phyloP scores from a whole-genome alignment of 2,797 vertebrate genomes.

The Onychomys torridus region DNA sequence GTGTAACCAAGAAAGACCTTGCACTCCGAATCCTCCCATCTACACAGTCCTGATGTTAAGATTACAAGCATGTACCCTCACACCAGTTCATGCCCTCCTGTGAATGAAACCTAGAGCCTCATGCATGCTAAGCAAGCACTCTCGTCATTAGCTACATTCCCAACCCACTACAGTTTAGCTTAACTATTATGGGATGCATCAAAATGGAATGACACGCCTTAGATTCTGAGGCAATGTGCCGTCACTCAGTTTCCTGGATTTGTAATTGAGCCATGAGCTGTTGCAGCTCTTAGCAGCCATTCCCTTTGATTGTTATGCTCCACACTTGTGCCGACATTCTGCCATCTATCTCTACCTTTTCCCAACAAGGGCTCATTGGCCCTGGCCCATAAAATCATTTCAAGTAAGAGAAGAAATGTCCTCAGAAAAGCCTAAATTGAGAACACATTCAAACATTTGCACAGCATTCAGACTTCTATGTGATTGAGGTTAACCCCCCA shows the following conservation, averaged over 20 bases:
- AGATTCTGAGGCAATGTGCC: neutral
- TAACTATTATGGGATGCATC: neutral
- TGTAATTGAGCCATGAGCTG: neutral
- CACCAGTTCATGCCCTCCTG: neutral
- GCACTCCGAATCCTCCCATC: neutral
- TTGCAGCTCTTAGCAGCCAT: neutral
- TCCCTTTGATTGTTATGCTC: neutral
- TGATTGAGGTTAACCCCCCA: neutral
- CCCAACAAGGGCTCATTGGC: neutral
- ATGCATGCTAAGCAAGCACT: neutral
- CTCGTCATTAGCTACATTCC: neutral
- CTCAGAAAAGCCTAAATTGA: neutral
- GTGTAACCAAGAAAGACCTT: neutral
- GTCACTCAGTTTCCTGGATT: neutral
- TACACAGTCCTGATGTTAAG: neutral
- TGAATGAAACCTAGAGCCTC: neutral
- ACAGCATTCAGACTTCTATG: neutral
- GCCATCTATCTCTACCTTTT: neutral
- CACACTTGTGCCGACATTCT: neutral
- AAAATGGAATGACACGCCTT: neutral
- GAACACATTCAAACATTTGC: neutral
- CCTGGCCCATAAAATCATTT: neutral
- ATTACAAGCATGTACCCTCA: neutral
- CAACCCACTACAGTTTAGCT: neutral
- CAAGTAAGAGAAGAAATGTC: constrained; percentile 24